phyloP scores from a whole-genome alignment of 1,140 invertebrate genomes.

The Achatina immaculata region DNA sequence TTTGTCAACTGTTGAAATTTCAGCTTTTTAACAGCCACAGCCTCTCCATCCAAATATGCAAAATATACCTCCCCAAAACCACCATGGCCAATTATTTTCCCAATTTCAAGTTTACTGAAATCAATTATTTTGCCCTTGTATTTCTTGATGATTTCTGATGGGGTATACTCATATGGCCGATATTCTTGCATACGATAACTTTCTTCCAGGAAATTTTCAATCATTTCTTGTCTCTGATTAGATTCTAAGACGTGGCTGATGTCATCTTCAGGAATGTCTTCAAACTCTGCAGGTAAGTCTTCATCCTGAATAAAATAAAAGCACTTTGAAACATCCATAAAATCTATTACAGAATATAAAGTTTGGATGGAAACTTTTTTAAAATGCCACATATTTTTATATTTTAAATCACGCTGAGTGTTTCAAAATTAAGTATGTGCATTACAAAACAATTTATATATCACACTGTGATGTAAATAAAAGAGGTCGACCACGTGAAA shows the following conservation, averaged over 20 bases:
- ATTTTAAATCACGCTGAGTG: too few species aligned
- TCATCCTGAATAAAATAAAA: constrained; percentile 2
- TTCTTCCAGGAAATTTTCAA: not conserved
- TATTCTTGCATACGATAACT: not conserved
- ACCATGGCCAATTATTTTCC: constrained; percentile 47
- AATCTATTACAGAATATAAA: too few species aligned
- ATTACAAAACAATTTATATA: too few species aligned
- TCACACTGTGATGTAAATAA: too few species aligned
- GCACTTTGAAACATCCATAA: too few species aligned
- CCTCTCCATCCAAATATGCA: constrained; percentile 38
- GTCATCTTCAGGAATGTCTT: not conserved
- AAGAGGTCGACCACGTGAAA: too few species aligned
- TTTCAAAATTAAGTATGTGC: too few species aligned
- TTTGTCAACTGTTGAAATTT: constrained; percentile 39
- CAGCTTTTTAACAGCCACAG: constrained; percentile 52
- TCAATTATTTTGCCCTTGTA: constrained; percentile 31
- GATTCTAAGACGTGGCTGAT: not conserved
- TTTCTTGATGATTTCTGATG: not conserved
- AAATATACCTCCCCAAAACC: constrained; percentile 46
- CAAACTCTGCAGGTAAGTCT: not conserved
- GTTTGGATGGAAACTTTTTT: too few species aligned
- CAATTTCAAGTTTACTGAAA: constrained; percentile 40
- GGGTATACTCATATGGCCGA: not conserved
- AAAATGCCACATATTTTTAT: too few species aligned
- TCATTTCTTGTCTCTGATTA: not conserved